A percentile compares a stretch with the other conserved stretches of the same genome.
phyloP scores from a whole-genome alignment of 2,113 vertebrate species.

The Mustela nigripes region DNA sequence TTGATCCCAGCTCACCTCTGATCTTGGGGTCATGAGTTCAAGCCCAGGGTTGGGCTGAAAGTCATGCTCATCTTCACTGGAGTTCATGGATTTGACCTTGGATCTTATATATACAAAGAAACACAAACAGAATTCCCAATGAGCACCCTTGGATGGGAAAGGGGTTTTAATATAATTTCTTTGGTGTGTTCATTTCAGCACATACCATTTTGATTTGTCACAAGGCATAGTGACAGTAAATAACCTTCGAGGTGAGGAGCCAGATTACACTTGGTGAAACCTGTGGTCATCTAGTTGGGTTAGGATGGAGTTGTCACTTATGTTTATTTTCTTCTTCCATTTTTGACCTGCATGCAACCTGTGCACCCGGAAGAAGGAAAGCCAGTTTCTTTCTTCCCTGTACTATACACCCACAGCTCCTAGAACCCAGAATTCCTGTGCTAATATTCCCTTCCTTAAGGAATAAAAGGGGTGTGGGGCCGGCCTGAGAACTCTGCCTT shows the following conservation, averaged over 20 bases:
- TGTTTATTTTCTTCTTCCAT: background rate
- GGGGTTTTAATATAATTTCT: slow-evolving; percentile 27
- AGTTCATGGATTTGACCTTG: background rate
- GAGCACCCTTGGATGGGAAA: background rate
- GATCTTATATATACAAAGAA: background rate
- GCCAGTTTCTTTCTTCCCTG: background rate
- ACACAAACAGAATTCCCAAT: background rate
- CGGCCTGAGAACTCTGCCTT: background rate
- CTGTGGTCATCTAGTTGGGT: background rate
- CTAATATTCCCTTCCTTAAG: background rate
- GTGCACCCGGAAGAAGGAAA: background rate
- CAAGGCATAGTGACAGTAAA: background rate
- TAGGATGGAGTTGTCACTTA: background rate
- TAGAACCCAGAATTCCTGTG: too few species aligned
- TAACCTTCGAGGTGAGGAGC: background rate
- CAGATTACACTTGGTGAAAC: background rate
- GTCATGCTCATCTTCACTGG: background rate
- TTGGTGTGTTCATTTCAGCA: background rate
- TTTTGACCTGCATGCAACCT: background rate
- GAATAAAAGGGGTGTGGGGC: background rate
- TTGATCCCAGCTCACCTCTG: background rate
- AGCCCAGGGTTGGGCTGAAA: background rate
- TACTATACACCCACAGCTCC: fast-evolving
- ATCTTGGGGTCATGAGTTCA: background rate
- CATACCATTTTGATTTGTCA: background rate